These are phyloP conservation scores for Phalacrocorax carbo DNA, from an alignment of 2,113 vertebrate species.

Conservation along the genomic window DNA sequence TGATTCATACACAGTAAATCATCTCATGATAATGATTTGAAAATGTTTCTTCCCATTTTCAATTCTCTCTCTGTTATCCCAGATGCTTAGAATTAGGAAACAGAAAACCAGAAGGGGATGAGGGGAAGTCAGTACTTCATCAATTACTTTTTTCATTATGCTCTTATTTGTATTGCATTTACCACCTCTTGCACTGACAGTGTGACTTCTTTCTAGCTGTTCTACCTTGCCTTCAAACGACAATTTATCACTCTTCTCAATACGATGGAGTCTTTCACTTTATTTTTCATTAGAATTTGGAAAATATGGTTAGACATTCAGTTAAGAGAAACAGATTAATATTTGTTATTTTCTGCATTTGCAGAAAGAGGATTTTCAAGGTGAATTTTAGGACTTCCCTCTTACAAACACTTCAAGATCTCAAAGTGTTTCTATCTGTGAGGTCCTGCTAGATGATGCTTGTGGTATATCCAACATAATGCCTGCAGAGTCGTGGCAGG, in stretches of 20 bases:
- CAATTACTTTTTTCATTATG: background rate
- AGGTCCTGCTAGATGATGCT: background rate
- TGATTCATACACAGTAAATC: background rate
- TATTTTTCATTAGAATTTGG: background rate
- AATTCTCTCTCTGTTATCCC: background rate
- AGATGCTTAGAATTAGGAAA: background rate
- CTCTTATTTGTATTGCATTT: background rate
- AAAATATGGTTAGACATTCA: background rate
- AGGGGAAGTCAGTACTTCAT: background rate
- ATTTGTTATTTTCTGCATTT: fast-evolving
- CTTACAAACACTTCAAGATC: background rate
- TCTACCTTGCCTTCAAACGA: background rate
- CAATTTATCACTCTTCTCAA: background rate
- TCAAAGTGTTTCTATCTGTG: background rate
- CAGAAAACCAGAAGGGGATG: background rate
- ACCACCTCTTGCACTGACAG: background rate
- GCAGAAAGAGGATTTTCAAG: background rate
- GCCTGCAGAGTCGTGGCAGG: background rate
- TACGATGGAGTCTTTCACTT: background rate
- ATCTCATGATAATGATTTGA: background rate
- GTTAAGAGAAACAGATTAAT: background rate
- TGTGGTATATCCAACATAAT: background rate
- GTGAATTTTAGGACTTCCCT: background rate
- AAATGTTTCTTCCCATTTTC: background rate
- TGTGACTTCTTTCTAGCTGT: background rate